Percentiles rank a stretch among this genome's conserved stretches.
Conservation (phyloP, 2,113 vertebrate genomes). For the Athene cunicularia region DNA sequence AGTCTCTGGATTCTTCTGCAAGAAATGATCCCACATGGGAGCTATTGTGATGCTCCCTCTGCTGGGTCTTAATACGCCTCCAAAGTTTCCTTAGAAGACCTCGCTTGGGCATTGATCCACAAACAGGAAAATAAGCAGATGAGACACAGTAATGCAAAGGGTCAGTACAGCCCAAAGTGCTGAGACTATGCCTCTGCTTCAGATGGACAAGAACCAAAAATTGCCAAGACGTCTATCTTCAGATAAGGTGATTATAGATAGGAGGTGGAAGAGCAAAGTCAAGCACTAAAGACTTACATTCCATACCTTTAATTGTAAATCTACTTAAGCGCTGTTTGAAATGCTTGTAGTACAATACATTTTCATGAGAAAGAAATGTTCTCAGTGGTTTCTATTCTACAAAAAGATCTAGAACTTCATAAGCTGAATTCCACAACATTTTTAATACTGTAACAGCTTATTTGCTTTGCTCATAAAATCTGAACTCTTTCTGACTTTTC, state of each 20-base stretch:
- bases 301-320: background rate
- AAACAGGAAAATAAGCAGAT: background rate
- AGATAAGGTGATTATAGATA: background rate
- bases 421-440: background rate
- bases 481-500: slow-evolving; percentile 42
- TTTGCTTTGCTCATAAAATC: slow-evolving; percentile 19
- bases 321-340: background rate
- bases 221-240: background rate
- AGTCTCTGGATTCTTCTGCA: slow-evolving; percentile 25
- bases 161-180: background rate
- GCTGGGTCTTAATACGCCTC: background rate
- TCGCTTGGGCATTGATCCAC: background rate
- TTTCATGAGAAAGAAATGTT: background rate
- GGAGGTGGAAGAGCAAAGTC: background rate
- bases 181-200: background rate
- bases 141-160: background rate
- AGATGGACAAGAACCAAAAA: background rate
- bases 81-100: background rate
- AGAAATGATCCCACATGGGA: slow-evolving; percentile 20
- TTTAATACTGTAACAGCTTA: slow-evolving; percentile 11
- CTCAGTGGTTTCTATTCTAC: background rate
- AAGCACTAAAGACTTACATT: background rate
- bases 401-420: background rate
- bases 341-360: background rate
- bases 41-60: slow-evolving; percentile 46